Evolutionary conservation across 2,113 vertebrate species (phyloP).

Genomic region (Apistogramma diplotaenia): DNA sequence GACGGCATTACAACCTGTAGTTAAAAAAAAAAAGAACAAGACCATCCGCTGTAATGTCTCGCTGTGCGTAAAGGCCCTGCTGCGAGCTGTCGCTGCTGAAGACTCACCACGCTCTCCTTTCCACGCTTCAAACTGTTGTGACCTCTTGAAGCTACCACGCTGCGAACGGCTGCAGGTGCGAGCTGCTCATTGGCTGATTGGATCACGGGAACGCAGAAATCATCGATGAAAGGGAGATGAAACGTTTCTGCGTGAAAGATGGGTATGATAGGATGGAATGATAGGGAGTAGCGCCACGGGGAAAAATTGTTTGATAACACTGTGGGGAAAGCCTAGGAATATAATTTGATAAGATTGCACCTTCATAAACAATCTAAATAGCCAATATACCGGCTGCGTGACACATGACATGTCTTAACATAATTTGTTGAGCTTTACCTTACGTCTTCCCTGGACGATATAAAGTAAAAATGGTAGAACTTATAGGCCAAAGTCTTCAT

Average conservation of each 20-base stretch:
- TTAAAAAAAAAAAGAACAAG: background rate
- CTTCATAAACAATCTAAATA: background rate
- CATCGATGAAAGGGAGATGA: conserved; percentile 43
- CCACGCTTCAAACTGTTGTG: conserved; percentile 12
- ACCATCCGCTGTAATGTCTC: rapidly evolving
- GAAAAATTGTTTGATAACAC: background rate
- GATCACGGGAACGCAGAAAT: conserved; percentile 40
- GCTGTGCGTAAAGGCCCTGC: background rate
- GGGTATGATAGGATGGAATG: background rate
- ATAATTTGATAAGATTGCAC: background rate
- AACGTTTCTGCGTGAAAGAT: background rate
- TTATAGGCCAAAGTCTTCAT: background rate
- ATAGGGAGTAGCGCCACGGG: background rate
- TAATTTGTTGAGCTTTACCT: background rate
- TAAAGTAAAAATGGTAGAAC: background rate
- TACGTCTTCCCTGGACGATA: background rate
- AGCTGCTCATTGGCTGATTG: conserved; percentile 48
- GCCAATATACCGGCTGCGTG: background rate
- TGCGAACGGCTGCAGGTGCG: conserved; percentile 49
- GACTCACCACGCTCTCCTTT: background rate
- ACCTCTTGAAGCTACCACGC: conserved; percentile 64
- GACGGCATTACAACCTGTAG: conserved; percentile 7
- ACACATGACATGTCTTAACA: background rate
- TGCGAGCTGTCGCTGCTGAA: background rate
- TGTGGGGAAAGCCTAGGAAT: background rate